Base-by-base conservation (phyloP, 1,140 invertebrate species). In the Sinella curviseta region DNA sequence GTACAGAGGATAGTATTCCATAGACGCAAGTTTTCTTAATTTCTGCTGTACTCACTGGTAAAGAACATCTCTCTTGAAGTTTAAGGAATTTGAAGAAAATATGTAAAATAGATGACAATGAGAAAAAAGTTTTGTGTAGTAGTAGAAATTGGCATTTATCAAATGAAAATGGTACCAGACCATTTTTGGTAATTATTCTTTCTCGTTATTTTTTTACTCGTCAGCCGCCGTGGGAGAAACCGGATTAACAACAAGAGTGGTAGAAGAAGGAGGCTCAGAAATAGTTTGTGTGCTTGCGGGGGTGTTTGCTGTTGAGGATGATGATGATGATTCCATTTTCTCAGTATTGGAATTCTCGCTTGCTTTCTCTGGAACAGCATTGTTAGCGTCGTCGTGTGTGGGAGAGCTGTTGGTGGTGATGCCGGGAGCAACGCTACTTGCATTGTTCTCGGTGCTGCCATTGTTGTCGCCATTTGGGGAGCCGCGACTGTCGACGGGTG, bases 101-200 rank as follows among this genome's bases (percentile, higher is more conserved):
- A n/a, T n/a, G n/a, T n/a, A n/a, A n/a, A n/a, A n/a, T n/a, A 12
- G 39, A 48, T 48, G 20, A 20, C 8, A 26, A 12, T 26, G 24
- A 65, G 57, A 65, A 26, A 26, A 26, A 16, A 65, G 26, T 65
- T 65, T 65, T 70, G 57, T 16, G 24, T 65, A 26, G 16, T 4
- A 65, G 39, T 60, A 70, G 12, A 70, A 70, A 33, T 70, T 70
- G 31, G 26, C 65, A 33, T 31, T 4, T 70, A 14, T 65, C 20
- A 8, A n/a, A 48, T 48, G 4, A 60, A 26, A 12, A 70, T 70
- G 65, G 65, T 70, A 31, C 65, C 65, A 70, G 65, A 70, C 65
- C 65, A 70, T 33, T 17, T 70, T 70, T 31, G 1, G 8, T 30
- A 70, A 12, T 48, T 48, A n/a, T n/a, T n/a, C n/a, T n/a, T n/a